Evolutionary conservation across 2,113 vertebrate species (phyloP).

Genomic region (Myotis brandtii): DNA sequence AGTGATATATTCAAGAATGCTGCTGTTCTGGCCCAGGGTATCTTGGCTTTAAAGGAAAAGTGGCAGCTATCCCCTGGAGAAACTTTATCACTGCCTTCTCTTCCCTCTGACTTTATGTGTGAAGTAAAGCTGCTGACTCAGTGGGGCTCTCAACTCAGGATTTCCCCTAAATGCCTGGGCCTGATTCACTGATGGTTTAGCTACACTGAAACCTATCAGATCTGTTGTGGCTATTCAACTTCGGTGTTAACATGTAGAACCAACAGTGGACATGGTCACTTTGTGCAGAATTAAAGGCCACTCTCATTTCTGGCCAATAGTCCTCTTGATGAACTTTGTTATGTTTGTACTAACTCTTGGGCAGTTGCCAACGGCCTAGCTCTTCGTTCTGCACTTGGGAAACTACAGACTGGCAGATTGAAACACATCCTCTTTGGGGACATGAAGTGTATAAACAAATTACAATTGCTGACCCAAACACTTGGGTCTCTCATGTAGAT

Average conservation of each 20-base stretch:
- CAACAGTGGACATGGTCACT: neutral
- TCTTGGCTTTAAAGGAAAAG: neutral
- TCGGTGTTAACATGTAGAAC: neutral
- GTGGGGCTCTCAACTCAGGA: neutral
- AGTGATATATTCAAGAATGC: neutral
- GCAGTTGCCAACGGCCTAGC: neutral
- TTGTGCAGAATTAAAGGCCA: slow-evolving; percentile 26
- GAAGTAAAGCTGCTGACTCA: neutral
- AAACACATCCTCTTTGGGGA: neutral
- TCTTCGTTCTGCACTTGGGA: slow-evolving; percentile 3
- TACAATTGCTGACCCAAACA: neutral
- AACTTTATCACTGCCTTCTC: neutral
- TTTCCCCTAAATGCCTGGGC: neutral
- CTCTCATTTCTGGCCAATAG: neutral
- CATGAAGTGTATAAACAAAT: slow-evolving; percentile 31
- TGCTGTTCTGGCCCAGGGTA: neutral
- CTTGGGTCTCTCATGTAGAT: neutral
- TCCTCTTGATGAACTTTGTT: slow-evolving; percentile 1
- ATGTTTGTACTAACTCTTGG: neutral
- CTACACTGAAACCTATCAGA: neutral
- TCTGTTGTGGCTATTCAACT: neutral
- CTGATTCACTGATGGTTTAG: neutral
- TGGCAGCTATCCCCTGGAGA: neutral
- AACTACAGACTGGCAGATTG: neutral
- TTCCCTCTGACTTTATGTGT: neutral